These are phyloP conservation scores for Dryocosmus kuriphilus DNA, from an alignment of 2,888 invertebrate species.

Conservation along the genomic window DNA sequence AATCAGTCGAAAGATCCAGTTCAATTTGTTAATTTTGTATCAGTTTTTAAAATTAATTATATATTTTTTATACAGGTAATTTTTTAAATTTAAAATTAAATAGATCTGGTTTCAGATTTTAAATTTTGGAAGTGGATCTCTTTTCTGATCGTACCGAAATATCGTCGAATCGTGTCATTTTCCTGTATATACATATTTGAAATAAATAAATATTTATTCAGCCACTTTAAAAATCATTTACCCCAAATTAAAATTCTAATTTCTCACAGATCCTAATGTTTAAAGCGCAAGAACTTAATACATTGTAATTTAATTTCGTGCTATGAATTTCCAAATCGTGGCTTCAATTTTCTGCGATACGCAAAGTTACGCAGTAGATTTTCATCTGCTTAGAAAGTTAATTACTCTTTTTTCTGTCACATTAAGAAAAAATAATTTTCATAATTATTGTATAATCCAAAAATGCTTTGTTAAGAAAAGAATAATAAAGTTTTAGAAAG, in stretches of 20 bases:
- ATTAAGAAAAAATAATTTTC: too few species aligned
- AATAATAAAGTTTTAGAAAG: too few species aligned
- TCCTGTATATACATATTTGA: slow-evolving; percentile 20
- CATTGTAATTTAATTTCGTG: neutral
- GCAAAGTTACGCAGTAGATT: too few species aligned
- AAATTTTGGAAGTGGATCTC: neutral
- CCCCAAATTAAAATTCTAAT: neutral
- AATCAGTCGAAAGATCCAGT: neutral
- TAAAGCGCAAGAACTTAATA: neutral
- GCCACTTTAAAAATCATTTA: neutral
- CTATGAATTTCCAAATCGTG: neutral
- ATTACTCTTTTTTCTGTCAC: too few species aligned
- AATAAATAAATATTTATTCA: slow-evolving; percentile 33
- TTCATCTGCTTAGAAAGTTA: too few species aligned
- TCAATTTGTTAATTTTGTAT: neutral
- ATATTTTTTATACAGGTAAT: neutral
- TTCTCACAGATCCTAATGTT: neutral
- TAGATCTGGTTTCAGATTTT: neutral
- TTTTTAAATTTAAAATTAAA: neutral
- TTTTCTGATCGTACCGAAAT: neutral
- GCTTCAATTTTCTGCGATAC: neutral
- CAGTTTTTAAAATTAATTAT: neutral
- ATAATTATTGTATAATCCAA: too few species aligned
- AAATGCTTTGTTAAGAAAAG: too few species aligned
- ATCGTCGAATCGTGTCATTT: neutral